phyloP scores from a whole-genome alignment of 2,888 invertebrate genomes.

The Euzetes globulus region DNA sequence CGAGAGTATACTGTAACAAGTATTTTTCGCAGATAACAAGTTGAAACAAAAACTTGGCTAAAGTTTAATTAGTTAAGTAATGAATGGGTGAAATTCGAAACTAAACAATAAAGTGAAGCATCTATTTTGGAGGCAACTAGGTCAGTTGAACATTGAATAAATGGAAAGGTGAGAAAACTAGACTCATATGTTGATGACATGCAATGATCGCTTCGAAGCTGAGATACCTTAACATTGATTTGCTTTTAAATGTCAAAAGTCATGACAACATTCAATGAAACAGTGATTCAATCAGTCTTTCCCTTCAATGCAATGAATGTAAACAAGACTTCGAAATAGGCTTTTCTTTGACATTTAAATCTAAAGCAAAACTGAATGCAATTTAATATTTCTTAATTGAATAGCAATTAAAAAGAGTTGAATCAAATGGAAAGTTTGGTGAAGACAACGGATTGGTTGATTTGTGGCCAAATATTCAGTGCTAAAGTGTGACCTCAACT shows the following conservation, averaged over 20 bases:
- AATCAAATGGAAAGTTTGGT: neutral
- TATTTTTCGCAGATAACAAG: too few species aligned
- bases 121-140: too few species aligned
- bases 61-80: too few species aligned
- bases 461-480: neutral
- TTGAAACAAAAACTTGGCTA: too few species aligned
- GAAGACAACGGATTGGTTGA: neutral
- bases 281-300: neutral
- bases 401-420: neutral
- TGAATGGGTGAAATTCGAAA: too few species aligned
- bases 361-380: neutral
- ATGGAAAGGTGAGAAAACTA: too few species aligned
- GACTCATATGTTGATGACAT: too few species aligned
- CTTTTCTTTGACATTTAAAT: neutral
- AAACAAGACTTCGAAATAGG: neutral
- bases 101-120: too few species aligned
- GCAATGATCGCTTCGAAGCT: too few species aligned
- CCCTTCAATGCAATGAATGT: neutral
- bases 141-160: too few species aligned
- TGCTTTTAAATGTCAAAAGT: constrained; percentile 23
- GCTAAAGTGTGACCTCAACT: neutral
- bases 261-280: neutral
- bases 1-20: too few species aligned
- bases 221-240: neutral
- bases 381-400: neutral